Evolutionary conservation across 2,797 vertebrate genomes (phyloP).

Genomic region (Cuculus canorus): DNA sequence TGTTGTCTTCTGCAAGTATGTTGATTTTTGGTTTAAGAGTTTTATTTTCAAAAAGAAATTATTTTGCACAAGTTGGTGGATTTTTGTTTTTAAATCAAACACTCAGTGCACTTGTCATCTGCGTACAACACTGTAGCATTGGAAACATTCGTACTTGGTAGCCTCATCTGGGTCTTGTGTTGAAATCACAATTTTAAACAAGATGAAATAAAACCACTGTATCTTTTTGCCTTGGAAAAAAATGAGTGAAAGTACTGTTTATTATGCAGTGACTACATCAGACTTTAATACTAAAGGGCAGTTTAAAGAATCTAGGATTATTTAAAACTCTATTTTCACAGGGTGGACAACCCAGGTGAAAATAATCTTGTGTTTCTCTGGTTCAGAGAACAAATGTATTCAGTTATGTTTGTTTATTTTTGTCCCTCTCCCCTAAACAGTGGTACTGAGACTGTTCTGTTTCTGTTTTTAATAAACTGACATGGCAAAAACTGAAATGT

Average conservation of each 20-base stretch:
- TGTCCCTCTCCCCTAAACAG: slow-evolving; percentile 56
- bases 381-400: slow-evolving; percentile 69
- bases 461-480: slow-evolving; percentile 78
- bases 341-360: slow-evolving; percentile 58
- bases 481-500: slow-evolving; percentile 75
- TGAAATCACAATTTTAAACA: slow-evolving; percentile 38
- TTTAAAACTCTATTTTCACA: slow-evolving; percentile 67
- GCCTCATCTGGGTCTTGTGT: slow-evolving; percentile 66
- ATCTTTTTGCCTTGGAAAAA: slow-evolving; percentile 56
- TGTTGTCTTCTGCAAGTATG: slow-evolving; percentile 57
- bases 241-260: slow-evolving; percentile 38
- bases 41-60: slow-evolving; percentile 42
- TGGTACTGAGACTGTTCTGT: slow-evolving; percentile 80
- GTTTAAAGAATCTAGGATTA: slow-evolving; percentile 52
- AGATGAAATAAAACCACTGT: slow-evolving; percentile 64
- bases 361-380: slow-evolving; percentile 72
- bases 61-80: slow-evolving; percentile 75
- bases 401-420: slow-evolving; percentile 37
- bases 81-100: slow-evolving; percentile 35
- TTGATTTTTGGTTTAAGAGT: slow-evolving; percentile 74
- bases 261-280: background rate
- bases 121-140: slow-evolving; percentile 73
- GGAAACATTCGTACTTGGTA: slow-evolving; percentile 49
- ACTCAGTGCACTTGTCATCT: slow-evolving; percentile 73
- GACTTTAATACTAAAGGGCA: slow-evolving; percentile 40